Evolutionary conservation across 2,113 vertebrate species (phyloP).

Genomic region (Galeopterus variegatus): DNA sequence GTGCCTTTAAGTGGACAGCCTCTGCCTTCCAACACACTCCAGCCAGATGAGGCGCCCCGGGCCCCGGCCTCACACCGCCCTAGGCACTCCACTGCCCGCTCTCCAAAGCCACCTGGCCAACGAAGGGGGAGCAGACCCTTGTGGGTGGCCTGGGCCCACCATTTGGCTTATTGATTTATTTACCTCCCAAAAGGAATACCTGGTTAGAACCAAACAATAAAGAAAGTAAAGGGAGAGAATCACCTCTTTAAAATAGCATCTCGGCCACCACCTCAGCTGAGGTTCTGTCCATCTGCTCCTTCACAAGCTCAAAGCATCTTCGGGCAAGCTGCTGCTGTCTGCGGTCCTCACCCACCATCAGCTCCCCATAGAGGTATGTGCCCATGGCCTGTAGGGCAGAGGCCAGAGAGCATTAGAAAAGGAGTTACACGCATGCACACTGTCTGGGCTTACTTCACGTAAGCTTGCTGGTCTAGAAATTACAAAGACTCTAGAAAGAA

Average conservation of each 20-base stretch:
- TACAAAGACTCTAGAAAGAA: not conserved
- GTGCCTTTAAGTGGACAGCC: fast-evolving
- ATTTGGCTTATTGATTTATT: fast-evolving
- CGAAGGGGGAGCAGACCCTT: fast-evolving
- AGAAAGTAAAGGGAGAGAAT: constrained; percentile 62
- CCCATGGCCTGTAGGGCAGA: constrained; percentile 95
- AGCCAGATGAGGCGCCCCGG: not conserved
- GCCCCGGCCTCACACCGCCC: fast-evolving
- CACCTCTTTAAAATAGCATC: constrained; percentile 95
- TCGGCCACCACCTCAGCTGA: constrained; percentile 94
- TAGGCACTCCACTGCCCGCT: not conserved
- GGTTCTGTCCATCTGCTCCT: constrained; percentile 93
- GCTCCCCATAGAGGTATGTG: constrained; percentile 97
- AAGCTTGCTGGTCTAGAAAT: not conserved
- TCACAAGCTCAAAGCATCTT: constrained; percentile 91
- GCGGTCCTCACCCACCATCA: constrained; percentile 96
- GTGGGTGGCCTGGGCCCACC: fast-evolving
- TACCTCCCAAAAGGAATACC: not conserved
- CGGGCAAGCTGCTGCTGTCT: constrained; percentile 94
- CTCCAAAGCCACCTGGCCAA: not conserved
- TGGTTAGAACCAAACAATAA: not conserved
- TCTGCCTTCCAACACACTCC: fast-evolving
- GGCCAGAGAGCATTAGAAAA: not conserved
- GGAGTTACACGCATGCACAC: fast-evolving
- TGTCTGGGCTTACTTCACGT: not conserved